Conservation (phyloP, 2,113 vertebrate genomes). For the Cyprinodon brontotheroides region DNA sequence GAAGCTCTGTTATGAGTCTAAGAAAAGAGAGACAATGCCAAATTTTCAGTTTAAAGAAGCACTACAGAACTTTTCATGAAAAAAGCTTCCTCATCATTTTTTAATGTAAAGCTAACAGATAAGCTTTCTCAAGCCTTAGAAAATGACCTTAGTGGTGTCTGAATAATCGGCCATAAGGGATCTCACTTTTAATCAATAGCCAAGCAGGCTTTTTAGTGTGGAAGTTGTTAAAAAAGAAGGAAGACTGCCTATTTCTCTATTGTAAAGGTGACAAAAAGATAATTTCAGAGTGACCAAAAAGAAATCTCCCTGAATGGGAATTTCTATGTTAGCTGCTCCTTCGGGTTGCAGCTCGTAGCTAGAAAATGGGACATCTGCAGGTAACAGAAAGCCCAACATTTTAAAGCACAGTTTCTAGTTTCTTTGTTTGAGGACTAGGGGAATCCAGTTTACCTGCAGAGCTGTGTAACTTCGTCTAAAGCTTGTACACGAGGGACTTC, state of each 20-base stretch:
- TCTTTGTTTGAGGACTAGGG: neutral
- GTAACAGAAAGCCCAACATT: neutral
- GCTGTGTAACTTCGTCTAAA: too few relatives aligned
- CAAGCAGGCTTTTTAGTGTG: neutral
- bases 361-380: neutral
- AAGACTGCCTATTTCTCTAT: neutral
- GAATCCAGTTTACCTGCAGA: too few relatives aligned
- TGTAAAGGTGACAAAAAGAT: neutral
- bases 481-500: too few relatives aligned
- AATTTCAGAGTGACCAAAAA: neutral
- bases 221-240: neutral
- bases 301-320: neutral
- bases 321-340: neutral
- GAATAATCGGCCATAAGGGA: neutral
- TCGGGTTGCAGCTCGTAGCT: neutral
- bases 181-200: neutral
- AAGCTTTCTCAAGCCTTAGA: slow-evolving; percentile 1
- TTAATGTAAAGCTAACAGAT: neutral
- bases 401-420: neutral
- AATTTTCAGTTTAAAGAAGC: slow-evolving; percentile 27
- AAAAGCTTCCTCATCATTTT: neutral
- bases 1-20: slow-evolving; percentile 8
- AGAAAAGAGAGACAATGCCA: neutral
- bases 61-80: slow-evolving; percentile 1
- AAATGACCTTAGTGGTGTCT: neutral